Evolutionary conservation across 2,797 vertebrate species (phyloP), one percentile per base, ranked within the genome.

Genomic region (Helicolenus hilgendorfi): DNA sequence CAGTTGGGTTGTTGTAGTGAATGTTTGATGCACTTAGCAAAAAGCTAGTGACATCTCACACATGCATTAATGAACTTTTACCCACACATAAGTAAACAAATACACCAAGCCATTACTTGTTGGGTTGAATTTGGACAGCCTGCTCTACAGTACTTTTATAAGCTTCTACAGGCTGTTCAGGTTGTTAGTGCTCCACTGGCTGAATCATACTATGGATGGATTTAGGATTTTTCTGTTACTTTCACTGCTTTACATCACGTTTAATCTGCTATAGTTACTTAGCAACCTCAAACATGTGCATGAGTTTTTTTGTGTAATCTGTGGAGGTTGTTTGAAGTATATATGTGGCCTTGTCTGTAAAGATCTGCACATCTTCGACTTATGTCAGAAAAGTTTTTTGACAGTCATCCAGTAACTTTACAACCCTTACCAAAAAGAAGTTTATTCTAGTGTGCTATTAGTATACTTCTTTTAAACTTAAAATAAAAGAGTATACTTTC

Each of bases 251-350:
- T 55, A 53, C 18, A 35, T 74, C 5, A 22, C 11, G 24, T 67
- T 89, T 78, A 85, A 81, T 81, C 83, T 81, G 60, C 35, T 22
- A 41, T 77, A 78, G 79, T 70, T 87, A 41, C 55, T 69, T 45
- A 80, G 84, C 84, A 87, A 82, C 71, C 38, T 65, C 33, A 71
- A 58, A n/a, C 60, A 63, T 22, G 63, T 89, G 38, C 70, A 53
- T 75, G 53, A 68, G 64, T 76, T 77, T 67, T 45, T 74, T 68
- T 65, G 4, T 83, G 75, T 70, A 81, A 71, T 62, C n/a, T 59
- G 6, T 36, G 62, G 64, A 85, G 67, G 31, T 71, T 69, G 13
- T 18, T 27, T 26, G 11, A 70, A 27, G 10, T 73, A 58, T 38
- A 22, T 24, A 62, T 29, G n/a, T 56, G 8, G 24, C 20, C 31